Evolutionary conservation across 2,888 invertebrate species (phyloP), one percentile per base, ranked within the genome.

Genomic region (Ecliptopera silaceata): DNA sequence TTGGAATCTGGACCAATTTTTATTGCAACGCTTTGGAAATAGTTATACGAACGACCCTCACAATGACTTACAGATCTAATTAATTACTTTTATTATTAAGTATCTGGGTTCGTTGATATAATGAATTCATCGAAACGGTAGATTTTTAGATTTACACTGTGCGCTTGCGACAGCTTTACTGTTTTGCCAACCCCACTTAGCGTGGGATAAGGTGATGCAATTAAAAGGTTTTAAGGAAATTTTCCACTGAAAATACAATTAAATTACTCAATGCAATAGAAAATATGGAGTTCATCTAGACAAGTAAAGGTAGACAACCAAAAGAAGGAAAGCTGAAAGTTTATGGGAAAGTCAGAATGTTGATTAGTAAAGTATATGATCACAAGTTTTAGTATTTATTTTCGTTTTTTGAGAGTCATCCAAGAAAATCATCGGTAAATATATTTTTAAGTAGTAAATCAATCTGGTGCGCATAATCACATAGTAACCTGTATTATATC

Each of bases 1-100:
- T 69, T 83, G 90, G 91, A 90, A 91, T 91, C 88, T 90, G 88
- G 90, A 90, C 88, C 89, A 83, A 88, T 90, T 91, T 91, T 91
- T 91, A 91, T 89, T 88, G 86, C 86, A 86, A 84, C 74, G 79
- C 82, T 88, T 89, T 83, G 82, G 83, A 84, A 88, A 88, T 86
- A 84, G 87, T 80, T 79, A 80, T 87, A 85, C 73, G 79, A 74
- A 80, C 75, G 75, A 75, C 74, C 77, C 80, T 77, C 74, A 77
- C 79, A 82, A 84, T 84, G 78, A 81, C 79, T 82, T 82, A 76
- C 72, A 78, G 77, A 78, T 54, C 57, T 52, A 48, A 61, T 38
- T 13, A 73, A 77, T 77, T 72, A 75, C 41, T 53, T 36, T 42
- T 51, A 41, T 45, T 42, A 56, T 52, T 43, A 29, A 44, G 11